Base-by-base conservation (phyloP, 2,888 invertebrate genomes). In the Leucozona laternaria region DNA sequence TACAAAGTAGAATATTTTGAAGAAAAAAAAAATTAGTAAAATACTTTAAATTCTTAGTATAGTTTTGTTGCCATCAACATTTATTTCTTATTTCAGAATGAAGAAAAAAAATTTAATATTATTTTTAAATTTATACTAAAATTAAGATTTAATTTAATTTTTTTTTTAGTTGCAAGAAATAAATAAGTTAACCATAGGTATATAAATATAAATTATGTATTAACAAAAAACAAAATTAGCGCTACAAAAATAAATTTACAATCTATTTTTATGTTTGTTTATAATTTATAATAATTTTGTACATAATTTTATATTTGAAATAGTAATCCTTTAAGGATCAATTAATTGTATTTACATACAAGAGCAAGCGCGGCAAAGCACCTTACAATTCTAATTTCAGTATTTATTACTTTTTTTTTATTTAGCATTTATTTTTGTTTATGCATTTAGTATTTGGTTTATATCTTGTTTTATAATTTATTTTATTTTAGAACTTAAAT, bases 321-420 rank as follows among this genome's bases (percentile, higher is more conserved):
- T 55, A 43, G 37, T 77, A 71, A 75, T 85, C 85, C 85, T 85
- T 85, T 85, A 60, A 85, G 85, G 85, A 85, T 76, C 72, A 68
- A 76, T 66, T 71, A 58, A 58, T 66, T 81, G 40, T 81, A 85
- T 75, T 45, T 73, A 73, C 81, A 81, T 58, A 73, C 45, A 64
- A 48, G 64, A 68, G 81, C 80, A 81, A 85, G 72, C 72, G 77
- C 68, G 77, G 77, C 81, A 77, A 77, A 77, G 72, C 81, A 85
- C 81, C 77, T 77, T 68, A 73, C 34, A 78, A 57, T 43, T 43
- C 31, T 77, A 71, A 53, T 43, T 40, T 4, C 43, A 40, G 3
- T 58, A 17, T 34, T 58, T 34, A 22, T 2, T 2, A 11, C 22
- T 22, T 1, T 45, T 45, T 17, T 31, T 77, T 37, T 22, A 58